Percentiles rank a stretch among this genome's conserved stretches.
Conservation (phyloP, 35 echinoderm and acorn worm genomes). For the Patiria miniata region DNA sequence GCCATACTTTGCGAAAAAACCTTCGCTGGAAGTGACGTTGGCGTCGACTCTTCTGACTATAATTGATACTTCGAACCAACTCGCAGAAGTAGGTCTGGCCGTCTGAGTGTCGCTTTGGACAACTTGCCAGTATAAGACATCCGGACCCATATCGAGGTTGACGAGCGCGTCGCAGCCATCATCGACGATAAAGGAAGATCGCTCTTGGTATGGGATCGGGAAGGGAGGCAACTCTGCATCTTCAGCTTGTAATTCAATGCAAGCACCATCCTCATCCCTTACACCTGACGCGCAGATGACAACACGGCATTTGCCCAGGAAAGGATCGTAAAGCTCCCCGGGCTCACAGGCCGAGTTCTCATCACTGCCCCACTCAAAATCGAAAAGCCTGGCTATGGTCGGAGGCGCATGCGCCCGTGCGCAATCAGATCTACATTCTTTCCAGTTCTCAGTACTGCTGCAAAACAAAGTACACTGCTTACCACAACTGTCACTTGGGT, state of each 20-base stretch:
- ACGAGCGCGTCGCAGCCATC: not conserved
- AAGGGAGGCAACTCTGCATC: not conserved
- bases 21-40: not conserved
- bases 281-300: not conserved
- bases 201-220: not conserved
- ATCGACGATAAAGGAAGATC: not conserved
- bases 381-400: not conserved
- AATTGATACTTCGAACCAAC: not conserved
- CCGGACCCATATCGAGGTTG: not conserved
- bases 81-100: not conserved
- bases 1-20: not conserved
- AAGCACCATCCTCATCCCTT: not conserved
- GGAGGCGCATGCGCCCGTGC: not conserved
- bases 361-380: not conserved
- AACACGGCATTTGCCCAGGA: conserved; percentile 30
- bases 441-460: not conserved
- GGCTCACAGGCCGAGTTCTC: not conserved
- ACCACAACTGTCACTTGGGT: not conserved
- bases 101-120: not conserved
- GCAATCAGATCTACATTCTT: not conserved
- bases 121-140: not conserved
- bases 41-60: not conserved
- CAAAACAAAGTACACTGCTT: not conserved
- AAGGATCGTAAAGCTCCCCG: conserved; percentile 63
- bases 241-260: no score